These are phyloP conservation scores for Mya arenaria DNA, from an alignment of 1,140 invertebrate genomes.

Conservation along the genomic window DNA sequence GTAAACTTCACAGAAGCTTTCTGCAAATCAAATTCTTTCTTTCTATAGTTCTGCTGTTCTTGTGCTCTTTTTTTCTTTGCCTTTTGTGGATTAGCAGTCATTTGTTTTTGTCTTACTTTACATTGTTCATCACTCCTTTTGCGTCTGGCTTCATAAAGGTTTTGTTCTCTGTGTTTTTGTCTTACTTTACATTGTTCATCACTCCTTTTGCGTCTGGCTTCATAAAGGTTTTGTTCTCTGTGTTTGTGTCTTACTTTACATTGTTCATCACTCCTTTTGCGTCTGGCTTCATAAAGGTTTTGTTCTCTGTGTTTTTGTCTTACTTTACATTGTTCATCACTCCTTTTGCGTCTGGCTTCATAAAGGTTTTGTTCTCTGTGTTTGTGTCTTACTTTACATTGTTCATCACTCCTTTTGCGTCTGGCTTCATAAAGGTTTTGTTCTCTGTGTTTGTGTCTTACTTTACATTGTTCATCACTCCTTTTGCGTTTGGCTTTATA, in stretches of 20 bases:
- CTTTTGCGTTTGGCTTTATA: background rate
- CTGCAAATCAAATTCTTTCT: too few species aligned
- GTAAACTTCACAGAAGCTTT: constrained; percentile 2
- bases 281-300: background rate
- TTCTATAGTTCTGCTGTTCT: too few species aligned
- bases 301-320: background rate
- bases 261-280: background rate
- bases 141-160: background rate
- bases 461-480: background rate
- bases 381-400: too few species aligned
- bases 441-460: background rate
- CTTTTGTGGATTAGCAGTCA: background rate
- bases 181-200: background rate
- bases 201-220: background rate
- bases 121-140: background rate
- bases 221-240: too few species aligned
- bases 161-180: background rate
- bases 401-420: too few species aligned
- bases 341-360: background rate
- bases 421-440: background rate
- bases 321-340: background rate
- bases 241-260: background rate
- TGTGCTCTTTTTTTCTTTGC: background rate
- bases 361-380: too few species aligned
- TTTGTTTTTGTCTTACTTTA: background rate